Percentiles rank a stretch among this genome's conserved stretches.
phyloP scores from a whole-genome alignment of 2,797 vertebrate species.

The Dermochelys coriacea region DNA sequence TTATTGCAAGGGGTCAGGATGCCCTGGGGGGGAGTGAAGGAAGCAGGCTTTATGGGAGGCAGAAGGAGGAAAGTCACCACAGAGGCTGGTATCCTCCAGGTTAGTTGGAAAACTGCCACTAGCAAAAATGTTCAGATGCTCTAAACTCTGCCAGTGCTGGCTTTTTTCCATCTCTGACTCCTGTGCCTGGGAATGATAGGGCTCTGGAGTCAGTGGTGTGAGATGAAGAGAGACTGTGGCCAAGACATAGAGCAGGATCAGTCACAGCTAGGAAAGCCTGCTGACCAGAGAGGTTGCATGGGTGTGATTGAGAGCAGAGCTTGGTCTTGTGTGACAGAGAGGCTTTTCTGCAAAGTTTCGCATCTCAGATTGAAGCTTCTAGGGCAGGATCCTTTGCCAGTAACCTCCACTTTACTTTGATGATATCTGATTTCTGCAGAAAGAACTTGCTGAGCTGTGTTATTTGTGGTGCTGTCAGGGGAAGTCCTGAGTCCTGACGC shows the following conservation, averaged over 20 bases:
- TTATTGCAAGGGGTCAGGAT: background rate
- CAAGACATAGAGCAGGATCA: background rate
- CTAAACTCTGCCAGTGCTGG: background rate
- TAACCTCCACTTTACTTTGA: slow-evolving; percentile 77
- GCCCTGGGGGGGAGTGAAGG: background rate
- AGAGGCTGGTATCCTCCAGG: background rate
- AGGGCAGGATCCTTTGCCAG: slow-evolving; percentile 73
- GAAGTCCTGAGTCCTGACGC: slow-evolving; percentile 78
- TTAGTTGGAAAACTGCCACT: background rate
- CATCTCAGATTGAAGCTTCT: slow-evolving; percentile 70
- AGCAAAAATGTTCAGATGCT: background rate
- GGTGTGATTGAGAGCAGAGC: background rate
- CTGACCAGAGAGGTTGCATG: background rate
- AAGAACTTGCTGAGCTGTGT: slow-evolving; percentile 76
- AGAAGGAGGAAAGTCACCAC: background rate
- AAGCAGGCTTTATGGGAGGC: background rate
- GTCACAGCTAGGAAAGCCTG: background rate
- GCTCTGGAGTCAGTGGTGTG: rapidly evolving
- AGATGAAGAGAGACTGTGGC: background rate
- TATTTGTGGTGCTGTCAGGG: slow-evolving; percentile 66
- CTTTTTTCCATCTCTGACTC: background rate
- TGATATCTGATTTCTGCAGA: slow-evolving; percentile 85
- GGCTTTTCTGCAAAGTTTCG: slow-evolving; percentile 47
- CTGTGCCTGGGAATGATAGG: background rate
- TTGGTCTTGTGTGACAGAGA: background rate